phyloP scores from a whole-genome alignment of 2,113 vertebrate genomes.

The Maylandia zebra region DNA sequence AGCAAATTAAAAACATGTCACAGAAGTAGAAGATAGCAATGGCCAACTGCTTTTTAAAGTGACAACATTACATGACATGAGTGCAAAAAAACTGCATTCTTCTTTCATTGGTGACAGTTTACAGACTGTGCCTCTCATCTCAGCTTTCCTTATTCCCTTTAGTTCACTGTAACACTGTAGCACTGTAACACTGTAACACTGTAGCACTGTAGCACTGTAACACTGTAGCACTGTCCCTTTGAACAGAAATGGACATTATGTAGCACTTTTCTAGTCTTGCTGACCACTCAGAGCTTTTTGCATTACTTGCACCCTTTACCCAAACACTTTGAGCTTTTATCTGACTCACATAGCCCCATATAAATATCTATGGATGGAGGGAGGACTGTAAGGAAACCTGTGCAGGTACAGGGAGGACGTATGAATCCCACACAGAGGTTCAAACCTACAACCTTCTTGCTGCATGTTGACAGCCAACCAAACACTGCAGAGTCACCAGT shows the following conservation, averaged over 20 bases:
- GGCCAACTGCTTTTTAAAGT: neutral
- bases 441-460: neutral
- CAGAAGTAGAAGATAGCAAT: neutral
- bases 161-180: fast-evolving
- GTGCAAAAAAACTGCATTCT: neutral
- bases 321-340: neutral
- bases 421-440: neutral
- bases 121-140: neutral
- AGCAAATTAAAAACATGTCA: neutral
- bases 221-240: neutral
- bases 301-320: neutral
- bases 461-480: neutral
- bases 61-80: neutral
- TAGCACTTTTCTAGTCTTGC: neutral
- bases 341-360: too few relatives aligned
- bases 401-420: neutral
- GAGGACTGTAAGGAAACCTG: neutral
- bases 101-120: neutral
- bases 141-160: neutral
- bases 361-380: neutral
- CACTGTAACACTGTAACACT: fast-evolving
- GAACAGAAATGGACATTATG: neutral
- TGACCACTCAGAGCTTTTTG: neutral
- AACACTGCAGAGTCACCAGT: neutral
- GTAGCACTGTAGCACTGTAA: fast-evolving